A percentile compares a stretch with the other conserved stretches of the same genome.
Evolutionary conservation across 2,888 invertebrate species (phyloP).

Genomic region (Drosophila histrio): DNA sequence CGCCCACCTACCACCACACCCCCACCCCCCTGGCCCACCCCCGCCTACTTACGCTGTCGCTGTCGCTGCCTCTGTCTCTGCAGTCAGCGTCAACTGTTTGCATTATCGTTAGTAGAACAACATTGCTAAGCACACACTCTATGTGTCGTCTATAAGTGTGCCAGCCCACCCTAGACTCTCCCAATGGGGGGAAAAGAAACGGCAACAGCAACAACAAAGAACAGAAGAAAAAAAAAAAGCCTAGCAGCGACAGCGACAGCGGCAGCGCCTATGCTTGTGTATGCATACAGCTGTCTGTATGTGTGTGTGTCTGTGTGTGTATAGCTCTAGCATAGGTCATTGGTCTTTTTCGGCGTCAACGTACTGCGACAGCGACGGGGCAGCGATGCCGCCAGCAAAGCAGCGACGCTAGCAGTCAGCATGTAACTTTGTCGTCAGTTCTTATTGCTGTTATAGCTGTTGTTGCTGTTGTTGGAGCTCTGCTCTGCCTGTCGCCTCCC

Average conservation of each 20-base stretch:
- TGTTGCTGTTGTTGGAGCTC: conserved; percentile 48
- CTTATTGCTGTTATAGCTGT: conserved; percentile 26
- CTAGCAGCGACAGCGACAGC: conserved; percentile 46
- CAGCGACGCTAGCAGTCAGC: conserved; percentile 52
- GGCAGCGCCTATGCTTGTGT: conserved; percentile 51
- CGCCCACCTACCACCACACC: conserved; percentile 27
- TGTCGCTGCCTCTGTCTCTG: conserved; percentile 2
- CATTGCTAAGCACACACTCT: conserved; percentile 71
- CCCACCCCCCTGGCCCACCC: background rate
- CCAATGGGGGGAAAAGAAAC: conserved; percentile 13
- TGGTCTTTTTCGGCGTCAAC: conserved; percentile 84
- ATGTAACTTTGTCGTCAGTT: conserved; percentile 79
- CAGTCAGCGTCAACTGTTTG: conserved; percentile 67
- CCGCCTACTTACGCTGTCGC: conserved; percentile 13
- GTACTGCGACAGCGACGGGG: conserved; percentile 74
- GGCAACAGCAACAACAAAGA: conserved; percentile 33
- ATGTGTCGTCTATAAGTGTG: conserved; percentile 75
- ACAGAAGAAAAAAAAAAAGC: conserved; percentile 35
- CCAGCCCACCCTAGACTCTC: conserved; percentile 62
- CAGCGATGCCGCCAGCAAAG: conserved; percentile 50
- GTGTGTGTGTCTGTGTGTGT: conserved; percentile 31
- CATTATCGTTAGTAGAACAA: conserved; percentile 80
- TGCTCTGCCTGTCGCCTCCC: conserved; percentile 54
- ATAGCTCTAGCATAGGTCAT: conserved; percentile 82
- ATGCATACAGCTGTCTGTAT: conserved; percentile 1